Evolutionary conservation across 2,797 vertebrate species (phyloP), one percentile per base, ranked within the genome.

Genomic region (Enteromius mattozi): DNA sequence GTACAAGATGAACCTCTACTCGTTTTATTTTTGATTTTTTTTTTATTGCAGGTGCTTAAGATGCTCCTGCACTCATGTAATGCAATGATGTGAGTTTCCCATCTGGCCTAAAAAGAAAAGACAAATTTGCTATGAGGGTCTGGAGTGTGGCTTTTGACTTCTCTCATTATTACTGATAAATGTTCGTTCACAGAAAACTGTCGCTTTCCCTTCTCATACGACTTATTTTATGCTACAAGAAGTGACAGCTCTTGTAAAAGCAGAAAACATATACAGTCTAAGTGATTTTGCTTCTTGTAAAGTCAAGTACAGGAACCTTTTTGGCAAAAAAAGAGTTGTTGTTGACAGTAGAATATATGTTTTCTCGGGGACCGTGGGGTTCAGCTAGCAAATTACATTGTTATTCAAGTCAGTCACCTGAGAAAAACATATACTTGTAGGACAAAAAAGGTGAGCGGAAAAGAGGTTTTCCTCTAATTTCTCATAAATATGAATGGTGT

Each of bases 401-500:
- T n/a, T 33, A 71, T 75, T 76, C 35, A 71, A 40, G 27, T 71
- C 75, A 79, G 9, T 27, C 75, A 59, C 47, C 40, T 68, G 51
- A 49, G 45, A 54, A 63, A 72, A 72, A 68, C 40, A 21, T 12
- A 72, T 17, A 82, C 12, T 56, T 78, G 30, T 65, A 17, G 42
- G 42, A 54, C 37, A 66, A 37, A 51, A 66, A 51, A 66, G n/a
- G 59, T 59, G 19, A 61, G 40, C 2, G 0, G 17, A 56, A 78
- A 76, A 69, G 35, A 35, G 75, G 27, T 79, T 30, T 83, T 75
- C 49, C 21, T 51, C 49, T 83, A 68, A 86, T 83, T 83, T 35
- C 61, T 80, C 61, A 75, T 83, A 30, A 80, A 85, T 70, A 83
- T 70, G 33, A 82, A 82, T 49, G 49, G n/a, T 68, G 56, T 74